Evolutionary conservation across 2,797 vertebrate species (phyloP).

Genomic region (Leptoclinus maculatus): DNA sequence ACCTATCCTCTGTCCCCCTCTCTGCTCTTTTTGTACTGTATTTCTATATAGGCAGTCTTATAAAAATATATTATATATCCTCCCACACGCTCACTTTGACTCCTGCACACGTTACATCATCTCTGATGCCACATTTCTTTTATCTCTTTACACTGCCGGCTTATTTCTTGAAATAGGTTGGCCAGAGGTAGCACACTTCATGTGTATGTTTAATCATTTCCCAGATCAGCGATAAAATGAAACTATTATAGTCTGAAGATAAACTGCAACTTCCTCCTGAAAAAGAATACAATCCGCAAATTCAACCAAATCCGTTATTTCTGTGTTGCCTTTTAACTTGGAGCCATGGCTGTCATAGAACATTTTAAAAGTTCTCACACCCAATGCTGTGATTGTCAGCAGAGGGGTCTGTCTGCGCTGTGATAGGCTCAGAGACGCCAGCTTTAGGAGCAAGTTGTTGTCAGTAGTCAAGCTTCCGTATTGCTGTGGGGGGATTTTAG

Average conservation of each 20-base stretch:
- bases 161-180: slow-evolving; percentile 48
- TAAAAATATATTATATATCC: slow-evolving; percentile 70
- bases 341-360: slow-evolving; percentile 20
- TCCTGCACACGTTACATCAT: slow-evolving; percentile 79
- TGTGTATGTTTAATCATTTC: slow-evolving; percentile 21
- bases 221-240: neutral
- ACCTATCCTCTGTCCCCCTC: slow-evolving; percentile 40
- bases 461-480: slow-evolving; percentile 49
- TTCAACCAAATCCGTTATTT: neutral
- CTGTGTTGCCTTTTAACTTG: slow-evolving; percentile 24
- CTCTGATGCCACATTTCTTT: slow-evolving; percentile 53
- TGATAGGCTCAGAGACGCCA: slow-evolving; percentile 66
- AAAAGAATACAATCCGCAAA: neutral
- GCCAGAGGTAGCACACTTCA: slow-evolving; percentile 36
- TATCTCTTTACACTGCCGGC: slow-evolving; percentile 48
- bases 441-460: slow-evolving; percentile 60
- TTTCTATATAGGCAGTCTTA: slow-evolving; percentile 60
- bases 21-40: slow-evolving; percentile 45
- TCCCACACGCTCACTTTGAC: slow-evolving; percentile 69
- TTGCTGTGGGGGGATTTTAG: slow-evolving; percentile 69
- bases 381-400: slow-evolving; percentile 63
- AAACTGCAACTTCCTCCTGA: neutral
- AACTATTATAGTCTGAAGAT: slow-evolving; percentile 7
- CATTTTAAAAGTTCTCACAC: slow-evolving; percentile 41
- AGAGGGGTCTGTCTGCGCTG: slow-evolving; percentile 48